Base-by-base conservation (phyloP, 92 coral and sea anemone species). In the Umimayanthus kanabou region DNA sequence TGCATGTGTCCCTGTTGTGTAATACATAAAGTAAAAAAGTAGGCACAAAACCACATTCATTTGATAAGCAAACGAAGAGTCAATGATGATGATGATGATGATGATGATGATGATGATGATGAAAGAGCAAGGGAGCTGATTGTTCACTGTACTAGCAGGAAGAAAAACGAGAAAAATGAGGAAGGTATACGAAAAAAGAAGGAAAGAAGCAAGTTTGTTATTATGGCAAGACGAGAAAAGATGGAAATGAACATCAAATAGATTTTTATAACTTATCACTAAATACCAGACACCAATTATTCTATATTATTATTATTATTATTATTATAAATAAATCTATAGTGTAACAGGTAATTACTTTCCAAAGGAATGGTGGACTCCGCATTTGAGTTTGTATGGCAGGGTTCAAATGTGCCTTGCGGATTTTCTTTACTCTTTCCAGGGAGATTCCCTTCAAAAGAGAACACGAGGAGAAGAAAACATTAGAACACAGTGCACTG, bases 1-100 rank as follows among this genome's bases (percentile, higher is more conserved):
- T 96, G 98, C 98, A 93, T 96, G 85, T 96, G 94, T 76, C 98
- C 98, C 98, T 96, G 65, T 16, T 71, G 23, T 30, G 5, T 2
- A 15, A 74, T 9, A 39, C 11, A 74, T 33, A 39, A 23, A 33
- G 40, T 6, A 74, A 0, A 18, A 61, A 25, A 18, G 9, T 20
- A 61, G 69, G 22, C 26, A 20, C 25, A 61, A 22, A 5, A 22
- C 4, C 4, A 13, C 18, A 47, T 47, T 47, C 10, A 9, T 9
- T 57, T 9, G 65, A 15, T 47, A 3, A 57, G 65, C 65, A 57
- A 57, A 57, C 2, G 23, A 57, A 14, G 23, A 3, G 65, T 13
- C 15, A 11, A 11, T 9, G 10, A 2, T 58, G 66, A 3, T 58
- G n/a, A 16, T 58, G 66, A 58, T 58, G 23, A 58, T 16, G 66